Percentiles rank a stretch among this genome's conserved stretches.
Conservation (phyloP, 2,113 vertebrate species). For the Laticauda laticaudata region DNA sequence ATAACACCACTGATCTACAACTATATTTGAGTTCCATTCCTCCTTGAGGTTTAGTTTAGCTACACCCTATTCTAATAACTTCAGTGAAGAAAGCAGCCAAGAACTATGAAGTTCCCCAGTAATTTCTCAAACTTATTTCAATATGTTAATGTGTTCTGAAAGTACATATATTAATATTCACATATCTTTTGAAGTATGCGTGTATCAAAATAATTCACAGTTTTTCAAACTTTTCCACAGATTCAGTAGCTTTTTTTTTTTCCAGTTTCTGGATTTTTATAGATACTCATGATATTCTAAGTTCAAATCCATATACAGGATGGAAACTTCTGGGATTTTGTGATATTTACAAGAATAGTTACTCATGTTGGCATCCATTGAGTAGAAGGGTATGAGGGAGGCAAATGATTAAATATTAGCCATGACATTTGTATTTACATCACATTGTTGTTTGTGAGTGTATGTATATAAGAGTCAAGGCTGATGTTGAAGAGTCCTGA, state of each 20-base stretch:
- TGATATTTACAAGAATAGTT: not conserved
- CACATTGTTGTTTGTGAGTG: not conserved
- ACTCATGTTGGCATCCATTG: not conserved
- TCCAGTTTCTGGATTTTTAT: not conserved
- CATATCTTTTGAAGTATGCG: not conserved
- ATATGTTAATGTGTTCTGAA: not conserved
- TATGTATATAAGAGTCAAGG: not conserved
- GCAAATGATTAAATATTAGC: not conserved
- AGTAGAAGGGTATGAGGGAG: not conserved
- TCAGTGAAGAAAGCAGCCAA: not conserved
- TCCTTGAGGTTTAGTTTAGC: not conserved
- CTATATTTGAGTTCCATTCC: not conserved
- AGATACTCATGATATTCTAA: not conserved
- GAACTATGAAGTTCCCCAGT: not conserved
- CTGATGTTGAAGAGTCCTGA: not conserved
- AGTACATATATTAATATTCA: not conserved
- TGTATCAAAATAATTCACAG: not conserved
- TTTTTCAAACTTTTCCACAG: not conserved
- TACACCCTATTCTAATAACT: not conserved
- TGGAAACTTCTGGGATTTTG: not conserved
- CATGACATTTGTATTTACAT: not conserved
- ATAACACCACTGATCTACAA: not conserved
- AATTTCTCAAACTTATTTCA: not conserved
- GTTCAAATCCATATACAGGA: not conserved
- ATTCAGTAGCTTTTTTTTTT: not conserved